Percentiles rank a stretch among this genome's conserved stretches.
Evolutionary conservation across 2,888 invertebrate genomes (phyloP).

Genomic region (Macropis europaea): DNA sequence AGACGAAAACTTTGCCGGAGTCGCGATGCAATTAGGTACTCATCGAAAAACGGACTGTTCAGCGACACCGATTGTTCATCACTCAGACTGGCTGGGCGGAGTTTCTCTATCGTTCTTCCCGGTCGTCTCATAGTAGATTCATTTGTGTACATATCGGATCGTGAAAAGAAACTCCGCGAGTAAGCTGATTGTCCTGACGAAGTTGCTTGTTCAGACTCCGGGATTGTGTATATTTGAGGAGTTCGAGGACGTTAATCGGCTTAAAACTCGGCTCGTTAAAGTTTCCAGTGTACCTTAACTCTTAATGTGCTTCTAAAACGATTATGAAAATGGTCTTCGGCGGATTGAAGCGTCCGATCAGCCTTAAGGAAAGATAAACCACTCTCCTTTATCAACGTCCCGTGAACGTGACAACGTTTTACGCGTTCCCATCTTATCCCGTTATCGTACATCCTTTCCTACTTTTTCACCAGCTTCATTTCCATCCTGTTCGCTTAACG

Average conservation of each 20-base stretch:
- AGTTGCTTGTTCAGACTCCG: constrained; percentile 24
- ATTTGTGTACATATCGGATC: constrained; percentile 38
- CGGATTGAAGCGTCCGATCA: constrained; percentile 31
- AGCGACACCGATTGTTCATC: constrained; percentile 1
- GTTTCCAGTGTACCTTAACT: constrained; percentile 50
- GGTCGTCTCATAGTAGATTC: constrained; percentile 12
- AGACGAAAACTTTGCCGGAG: too few species aligned
- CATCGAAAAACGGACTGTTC: neutral
- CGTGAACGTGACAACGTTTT: neutral
- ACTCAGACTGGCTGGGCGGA: neutral
- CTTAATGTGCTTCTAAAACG: constrained; percentile 40
- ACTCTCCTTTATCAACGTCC: constrained; percentile 11
- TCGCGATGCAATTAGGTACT: too few species aligned
- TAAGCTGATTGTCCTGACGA: constrained; percentile 38
- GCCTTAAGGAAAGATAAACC: constrained; percentile 35
- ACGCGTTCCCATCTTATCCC: constrained; percentile 1
- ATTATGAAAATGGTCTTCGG: constrained; percentile 50
- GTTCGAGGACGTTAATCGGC: constrained; percentile 56
- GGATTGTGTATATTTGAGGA: constrained; percentile 31
- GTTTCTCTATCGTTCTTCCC: neutral
- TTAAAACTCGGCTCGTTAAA: constrained; percentile 55
- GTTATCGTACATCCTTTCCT: neutral
- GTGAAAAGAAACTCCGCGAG: constrained; percentile 32
- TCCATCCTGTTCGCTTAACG: neutral
- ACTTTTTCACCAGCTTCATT: neutral